Conservation (phyloP, 2,888 invertebrate species). For the Junonia oenone region DNA sequence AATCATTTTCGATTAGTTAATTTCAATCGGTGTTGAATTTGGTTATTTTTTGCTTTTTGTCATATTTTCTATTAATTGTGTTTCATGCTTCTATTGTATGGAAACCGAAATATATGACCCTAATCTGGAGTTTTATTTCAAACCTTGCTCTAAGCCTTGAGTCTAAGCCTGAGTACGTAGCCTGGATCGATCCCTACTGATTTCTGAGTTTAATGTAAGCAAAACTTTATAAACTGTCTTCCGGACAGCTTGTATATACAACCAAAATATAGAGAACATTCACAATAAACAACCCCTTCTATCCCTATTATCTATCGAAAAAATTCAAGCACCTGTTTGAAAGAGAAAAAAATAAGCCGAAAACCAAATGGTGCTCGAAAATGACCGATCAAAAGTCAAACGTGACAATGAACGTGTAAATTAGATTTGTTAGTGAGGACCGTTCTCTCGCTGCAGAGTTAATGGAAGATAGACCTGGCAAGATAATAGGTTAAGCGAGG, state of each 20-base stretch:
- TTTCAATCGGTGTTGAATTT: no score
- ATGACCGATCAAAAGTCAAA: slow-evolving; percentile 61
- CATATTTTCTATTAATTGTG: no score
- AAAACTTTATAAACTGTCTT: not conserved
- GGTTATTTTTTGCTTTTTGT: no score
- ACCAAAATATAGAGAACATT: not conserved
- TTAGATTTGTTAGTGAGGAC: slow-evolving; percentile 67
- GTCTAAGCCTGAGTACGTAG: no score
- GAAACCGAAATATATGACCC: no score
- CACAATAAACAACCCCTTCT: slow-evolving; percentile 17
- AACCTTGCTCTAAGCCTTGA: no score
- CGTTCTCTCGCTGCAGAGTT: not conserved
- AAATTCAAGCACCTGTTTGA: slow-evolving; percentile 8
- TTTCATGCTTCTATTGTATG: no score
- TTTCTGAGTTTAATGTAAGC: no score
- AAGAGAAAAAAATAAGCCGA: slow-evolving; percentile 7
- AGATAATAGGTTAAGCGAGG: not conserved
- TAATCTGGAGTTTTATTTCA: no score
- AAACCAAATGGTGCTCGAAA: slow-evolving; percentile 51
- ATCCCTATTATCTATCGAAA: slow-evolving; percentile 18
- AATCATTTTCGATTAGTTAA: no score
- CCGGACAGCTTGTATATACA: not conserved
- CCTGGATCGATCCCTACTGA: no score
- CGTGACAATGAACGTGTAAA: slow-evolving; percentile 59
- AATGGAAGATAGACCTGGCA: not conserved